Evolutionary conservation across 2,113 vertebrate species (phyloP).

Genomic region (Calyptommatus sinebrachiatus): DNA sequence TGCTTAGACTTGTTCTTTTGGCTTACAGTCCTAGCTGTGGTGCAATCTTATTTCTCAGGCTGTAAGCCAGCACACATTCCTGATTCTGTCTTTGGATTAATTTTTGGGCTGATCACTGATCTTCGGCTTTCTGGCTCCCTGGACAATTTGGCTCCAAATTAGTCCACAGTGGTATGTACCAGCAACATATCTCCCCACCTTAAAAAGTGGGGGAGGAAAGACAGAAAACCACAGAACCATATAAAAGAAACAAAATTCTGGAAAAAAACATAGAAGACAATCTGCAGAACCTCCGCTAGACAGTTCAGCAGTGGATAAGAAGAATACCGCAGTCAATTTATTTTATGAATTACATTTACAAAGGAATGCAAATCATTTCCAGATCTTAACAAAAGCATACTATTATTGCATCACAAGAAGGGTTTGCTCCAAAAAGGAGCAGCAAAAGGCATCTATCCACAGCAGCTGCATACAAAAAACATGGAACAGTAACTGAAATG

Average conservation of each 20-base stretch:
- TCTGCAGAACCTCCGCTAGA: conserved; percentile 4
- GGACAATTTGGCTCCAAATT: neutral
- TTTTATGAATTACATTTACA: neutral
- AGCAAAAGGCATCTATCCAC: neutral
- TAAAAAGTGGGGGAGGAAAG: neutral
- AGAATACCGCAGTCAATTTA: neutral
- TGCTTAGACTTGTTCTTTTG: neutral
- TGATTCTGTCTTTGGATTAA: neutral
- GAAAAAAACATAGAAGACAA: conserved; percentile 8
- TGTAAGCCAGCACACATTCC: conserved; percentile 8
- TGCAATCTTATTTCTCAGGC: neutral
- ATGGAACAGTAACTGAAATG: neutral
- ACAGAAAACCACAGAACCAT: neutral
- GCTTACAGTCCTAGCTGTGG: neutral
- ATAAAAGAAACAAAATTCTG: neutral
- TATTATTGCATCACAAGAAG: conserved; percentile 6
- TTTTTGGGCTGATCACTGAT: neutral
- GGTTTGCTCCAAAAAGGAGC: neutral
- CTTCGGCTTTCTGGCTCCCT: neutral
- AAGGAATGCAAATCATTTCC: conserved; percentile 27
- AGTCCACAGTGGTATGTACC: neutral
- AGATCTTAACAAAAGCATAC: neutral
- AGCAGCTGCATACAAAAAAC: neutral
- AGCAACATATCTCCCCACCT: neutral
- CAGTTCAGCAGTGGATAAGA: neutral